Percentiles rank a stretch among this genome's conserved stretches.
Evolutionary conservation across 2,797 vertebrate species (phyloP).

Genomic region (Megaceryle alcyon): DNA sequence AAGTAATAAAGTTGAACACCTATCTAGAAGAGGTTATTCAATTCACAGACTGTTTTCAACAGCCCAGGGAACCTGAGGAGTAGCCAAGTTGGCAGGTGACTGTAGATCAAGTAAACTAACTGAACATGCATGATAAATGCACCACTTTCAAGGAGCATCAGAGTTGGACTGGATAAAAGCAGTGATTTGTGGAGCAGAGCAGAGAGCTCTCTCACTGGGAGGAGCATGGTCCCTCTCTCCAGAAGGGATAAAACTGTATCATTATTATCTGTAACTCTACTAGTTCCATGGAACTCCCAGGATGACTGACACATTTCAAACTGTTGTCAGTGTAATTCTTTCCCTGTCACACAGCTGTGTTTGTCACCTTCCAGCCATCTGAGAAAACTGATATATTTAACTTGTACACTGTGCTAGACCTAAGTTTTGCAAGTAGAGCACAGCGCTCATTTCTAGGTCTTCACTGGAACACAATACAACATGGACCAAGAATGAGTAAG

Average conservation of each 20-base stretch:
- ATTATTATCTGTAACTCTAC: neutral
- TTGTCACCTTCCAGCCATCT: constrained; percentile 4
- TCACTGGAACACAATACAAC: neutral
- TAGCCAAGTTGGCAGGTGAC: neutral
- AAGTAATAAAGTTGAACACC: neutral
- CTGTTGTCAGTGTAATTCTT: neutral
- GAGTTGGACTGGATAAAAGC: neutral
- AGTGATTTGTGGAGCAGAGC: neutral
- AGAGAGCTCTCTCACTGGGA: neutral
- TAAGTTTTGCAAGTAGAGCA: constrained; percentile 16
- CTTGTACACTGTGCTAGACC: neutral
- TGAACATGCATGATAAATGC: neutral
- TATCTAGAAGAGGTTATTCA: neutral
- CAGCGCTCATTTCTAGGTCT: neutral
- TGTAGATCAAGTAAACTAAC: neutral
- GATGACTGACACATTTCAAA: constrained; percentile 7
- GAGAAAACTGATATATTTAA: constrained; percentile 47
- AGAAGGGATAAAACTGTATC: neutral
- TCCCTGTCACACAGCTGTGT: neutral
- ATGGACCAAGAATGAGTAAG: neutral
- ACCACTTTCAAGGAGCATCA: neutral
- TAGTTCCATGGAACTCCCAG: neutral
- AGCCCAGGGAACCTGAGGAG: neutral
- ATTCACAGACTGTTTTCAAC: neutral
- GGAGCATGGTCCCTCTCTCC: neutral